phyloP scores from a whole-genome alignment of 2,113 vertebrate genomes.

The Bubo bubo region DNA sequence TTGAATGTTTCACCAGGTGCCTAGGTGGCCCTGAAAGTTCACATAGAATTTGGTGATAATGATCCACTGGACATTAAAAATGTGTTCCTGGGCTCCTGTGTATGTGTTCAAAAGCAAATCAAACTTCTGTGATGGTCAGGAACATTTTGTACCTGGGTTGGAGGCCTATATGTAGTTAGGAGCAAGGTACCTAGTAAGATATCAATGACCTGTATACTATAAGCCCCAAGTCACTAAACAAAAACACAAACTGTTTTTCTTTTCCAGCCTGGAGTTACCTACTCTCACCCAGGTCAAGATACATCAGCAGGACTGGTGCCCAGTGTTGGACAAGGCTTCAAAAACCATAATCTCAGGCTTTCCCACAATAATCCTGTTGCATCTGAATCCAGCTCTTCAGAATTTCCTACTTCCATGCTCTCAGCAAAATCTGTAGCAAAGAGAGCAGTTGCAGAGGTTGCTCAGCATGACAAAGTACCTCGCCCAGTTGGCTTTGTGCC shows the following conservation, averaged over 20 bases:
- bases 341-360: constrained; percentile 50
- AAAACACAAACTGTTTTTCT: not conserved
- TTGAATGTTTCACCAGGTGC: not conserved
- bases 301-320: constrained; percentile 8
- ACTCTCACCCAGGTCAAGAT: not conserved
- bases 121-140: not conserved
- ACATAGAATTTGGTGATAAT: not conserved
- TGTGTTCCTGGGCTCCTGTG: not conserved
- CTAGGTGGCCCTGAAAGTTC: not conserved
- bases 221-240: not conserved
- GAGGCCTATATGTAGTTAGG: not conserved
- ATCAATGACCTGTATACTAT: too few species aligned
- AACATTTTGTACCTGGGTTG: not conserved
- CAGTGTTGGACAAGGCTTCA: not conserved
- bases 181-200: not conserved
- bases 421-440: not conserved
- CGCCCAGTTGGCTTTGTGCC: constrained; percentile 21
- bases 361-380: constrained; percentile 11
- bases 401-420: not conserved
- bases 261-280: constrained; percentile 51
- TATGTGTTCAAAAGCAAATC: not conserved
- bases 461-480: constrained; percentile 7
- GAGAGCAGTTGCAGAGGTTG: not conserved
- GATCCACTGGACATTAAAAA: not conserved
- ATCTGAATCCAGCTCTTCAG: constrained; percentile 9